Base-by-base conservation (phyloP, 1,140 invertebrate species). In the Rhynchophorus ferrugineus region DNA sequence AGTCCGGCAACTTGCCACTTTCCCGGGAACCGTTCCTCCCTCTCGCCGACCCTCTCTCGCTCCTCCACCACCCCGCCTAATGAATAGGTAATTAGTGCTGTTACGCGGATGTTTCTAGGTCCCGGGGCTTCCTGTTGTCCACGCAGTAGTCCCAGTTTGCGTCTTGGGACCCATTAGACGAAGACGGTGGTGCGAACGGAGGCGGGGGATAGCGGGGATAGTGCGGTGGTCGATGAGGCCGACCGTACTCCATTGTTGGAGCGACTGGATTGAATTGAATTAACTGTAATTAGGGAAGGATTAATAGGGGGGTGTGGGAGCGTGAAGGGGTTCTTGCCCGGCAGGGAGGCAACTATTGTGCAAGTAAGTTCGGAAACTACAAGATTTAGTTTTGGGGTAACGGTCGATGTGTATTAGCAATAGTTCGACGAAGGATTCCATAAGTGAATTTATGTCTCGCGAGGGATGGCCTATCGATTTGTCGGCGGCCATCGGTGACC, bases 151-250 rank as follows among this genome's bases (percentile, higher is more conserved):
- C n/a, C n/a, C n/a, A n/a, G n/a, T n/a, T n/a, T 34, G 44, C 13
- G 51, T 54, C 51, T 54, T 54, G 51, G 51, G 51, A 54, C 51
- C 51, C 51, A 54, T 54, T 54, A 54, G 51, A 14, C 48, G n/a
- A n/a, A n/a, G n/a, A n/a, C n/a, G n/a, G n/a, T n/a, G n/a, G n/a
- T n/a, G n/a, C n/a, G n/a, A n/a, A n/a, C n/a, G n/a, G n/a, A n/a
- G n/a, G n/a, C n/a, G n/a, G n/a, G n/a, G n/a, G n/a, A n/a, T n/a
- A n/a, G n/a, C n/a, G n/a, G n/a, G n/a, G n/a, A n/a, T n/a, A n/a
- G n/a, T n/a, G n/a, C n/a, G n/a, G n/a, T n/a, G 38, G 36, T 37
- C 17, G 38, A 49, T 36, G n/a, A n/a, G n/a, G n/a, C n/a, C n/a
- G n/a, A n/a, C n/a, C n/a, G n/a, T n/a, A n/a, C n/a, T n/a, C n/a